Base-by-base conservation (phyloP, 2,113 vertebrate species). In the Sorex araneus region DNA sequence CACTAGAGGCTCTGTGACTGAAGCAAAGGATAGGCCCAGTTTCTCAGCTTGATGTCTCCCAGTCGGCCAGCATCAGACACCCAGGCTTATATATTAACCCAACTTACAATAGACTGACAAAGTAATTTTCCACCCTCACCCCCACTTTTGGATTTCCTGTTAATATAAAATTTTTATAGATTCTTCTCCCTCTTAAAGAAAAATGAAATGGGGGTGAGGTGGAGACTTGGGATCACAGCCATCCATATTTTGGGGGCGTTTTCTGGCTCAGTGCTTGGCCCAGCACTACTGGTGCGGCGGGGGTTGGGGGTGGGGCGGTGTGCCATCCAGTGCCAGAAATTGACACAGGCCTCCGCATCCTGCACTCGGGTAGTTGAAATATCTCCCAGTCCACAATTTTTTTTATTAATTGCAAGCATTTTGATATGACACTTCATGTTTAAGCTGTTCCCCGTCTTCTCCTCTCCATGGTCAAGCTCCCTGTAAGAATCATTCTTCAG, bases 31-130 rank as follows among this genome's bases (percentile, higher is more conserved):
- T 3, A n/a, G 47, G 13, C 28, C 74, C 43, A 25, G 27, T 74
- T 75, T 71, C 40, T 76, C 34, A 50, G 30, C 45, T 64, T 60
- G 70, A 21, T 4, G 45, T 36, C 57, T 83, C 43, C 25, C 40
- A 82, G 50, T 19, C 36, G 43, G 15, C 18, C 50, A 77, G 3
- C 16, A 28, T 78, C 67, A 87, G 36, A 80, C 40, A 28, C 1
- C 19, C 34, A 76, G 60, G 76, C 71, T 94, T 60, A 84, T 60
- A 84, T 28, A 50, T 43, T 23, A 71, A 60, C 30, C 70, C 87
- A 63, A 85, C 27, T 50, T 76, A 78, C 11, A 87, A 28, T 18
- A 71, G 16, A 10, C 16, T 34, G 64, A 77, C 66, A 66, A 57
- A 30, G 2, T 21, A 70, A 1, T 43, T 82, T 28, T 40, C 19